Evolutionary conservation across 2,797 vertebrate genomes (phyloP).

Genomic region (Myotis vivesi): DNA sequence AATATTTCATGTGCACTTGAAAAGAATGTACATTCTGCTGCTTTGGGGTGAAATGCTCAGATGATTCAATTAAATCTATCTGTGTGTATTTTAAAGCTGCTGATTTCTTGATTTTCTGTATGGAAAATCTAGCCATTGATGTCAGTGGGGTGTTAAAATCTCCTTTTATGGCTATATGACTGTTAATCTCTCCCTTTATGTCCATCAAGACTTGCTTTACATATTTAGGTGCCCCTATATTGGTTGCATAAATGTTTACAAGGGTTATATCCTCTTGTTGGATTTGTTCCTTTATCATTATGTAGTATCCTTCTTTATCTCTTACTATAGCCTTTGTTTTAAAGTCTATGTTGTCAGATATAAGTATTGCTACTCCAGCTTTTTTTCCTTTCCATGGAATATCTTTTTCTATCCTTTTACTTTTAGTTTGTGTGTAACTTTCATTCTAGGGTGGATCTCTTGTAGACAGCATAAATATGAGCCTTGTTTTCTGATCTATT

Average conservation of each 20-base stretch:
- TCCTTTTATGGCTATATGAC: not conserved
- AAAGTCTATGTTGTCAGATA: not conserved
- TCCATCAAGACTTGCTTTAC: not conserved
- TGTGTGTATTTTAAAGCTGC: not conserved
- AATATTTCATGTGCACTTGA: not conserved
- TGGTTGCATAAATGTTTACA: not conserved
- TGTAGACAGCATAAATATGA: not conserved
- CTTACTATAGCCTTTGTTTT: not conserved
- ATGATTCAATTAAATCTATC: not conserved
- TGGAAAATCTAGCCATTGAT: not conserved
- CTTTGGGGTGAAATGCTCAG: not conserved
- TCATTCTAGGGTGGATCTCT: not conserved
- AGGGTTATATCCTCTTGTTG: not conserved
- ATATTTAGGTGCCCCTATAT: not conserved
- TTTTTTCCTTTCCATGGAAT: not conserved
- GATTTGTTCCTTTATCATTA: not conserved
- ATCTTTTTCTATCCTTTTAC: not conserved
- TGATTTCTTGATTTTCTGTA: not conserved
- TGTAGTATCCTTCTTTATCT: not conserved
- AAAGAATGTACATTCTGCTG: not conserved
- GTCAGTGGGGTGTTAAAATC: not conserved
- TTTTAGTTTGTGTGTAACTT: not conserved
- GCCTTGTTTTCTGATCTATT: not conserved
- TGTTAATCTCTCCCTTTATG: not conserved
- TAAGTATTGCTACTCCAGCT: not conserved